phyloP scores from a whole-genome alignment of 1,140 invertebrate genomes.

The Bacillus rossius region DNA sequence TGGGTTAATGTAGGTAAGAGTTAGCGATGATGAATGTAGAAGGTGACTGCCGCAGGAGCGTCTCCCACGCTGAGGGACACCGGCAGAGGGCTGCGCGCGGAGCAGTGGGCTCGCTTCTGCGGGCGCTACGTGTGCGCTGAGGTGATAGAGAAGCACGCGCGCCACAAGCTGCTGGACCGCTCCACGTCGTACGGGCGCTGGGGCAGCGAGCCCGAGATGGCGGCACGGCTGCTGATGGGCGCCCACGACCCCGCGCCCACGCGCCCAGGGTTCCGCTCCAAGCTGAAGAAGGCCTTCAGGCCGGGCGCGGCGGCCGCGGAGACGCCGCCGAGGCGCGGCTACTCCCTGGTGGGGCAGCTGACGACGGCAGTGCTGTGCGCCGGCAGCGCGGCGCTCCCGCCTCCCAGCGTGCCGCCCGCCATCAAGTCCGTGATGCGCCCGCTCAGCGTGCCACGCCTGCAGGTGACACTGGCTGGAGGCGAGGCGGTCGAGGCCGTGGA shows the following conservation, averaged over 20 bases:
- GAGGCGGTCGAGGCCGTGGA: neutral
- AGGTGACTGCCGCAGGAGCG: conserved; percentile 59
- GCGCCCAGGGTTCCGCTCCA: conserved; percentile 46
- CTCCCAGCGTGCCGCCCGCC: conserved; percentile 43
- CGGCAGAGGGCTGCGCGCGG: conserved; percentile 61
- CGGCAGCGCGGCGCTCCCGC: conserved; percentile 53
- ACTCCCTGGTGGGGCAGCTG: conserved; percentile 50
- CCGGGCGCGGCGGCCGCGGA: conserved; percentile 42
- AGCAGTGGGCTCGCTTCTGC: conserved; percentile 75
- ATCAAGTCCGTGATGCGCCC: conserved; percentile 52
- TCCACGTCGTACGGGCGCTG: conserved; percentile 50
- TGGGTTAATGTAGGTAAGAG: no score
- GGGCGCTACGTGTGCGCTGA: conserved; percentile 68
- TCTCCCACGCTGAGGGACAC: conserved; percentile 65
- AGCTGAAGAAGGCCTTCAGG: conserved; percentile 51
- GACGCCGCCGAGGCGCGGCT: conserved; percentile 18
- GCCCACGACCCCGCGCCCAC: neutral
- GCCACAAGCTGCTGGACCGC: conserved; percentile 49
- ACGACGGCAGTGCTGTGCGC: conserved; percentile 57
- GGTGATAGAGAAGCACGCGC: conserved; percentile 63
- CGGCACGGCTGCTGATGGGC: conserved; percentile 41
- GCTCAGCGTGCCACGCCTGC: conserved; percentile 52
- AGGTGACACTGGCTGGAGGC: conserved; percentile 35
- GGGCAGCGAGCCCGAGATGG: conserved; percentile 53
- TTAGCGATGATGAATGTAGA: no score